These are phyloP conservation scores for Agrochola lychnidis DNA, from an alignment of 2,888 invertebrate genomes.

Conservation along the genomic window DNA sequence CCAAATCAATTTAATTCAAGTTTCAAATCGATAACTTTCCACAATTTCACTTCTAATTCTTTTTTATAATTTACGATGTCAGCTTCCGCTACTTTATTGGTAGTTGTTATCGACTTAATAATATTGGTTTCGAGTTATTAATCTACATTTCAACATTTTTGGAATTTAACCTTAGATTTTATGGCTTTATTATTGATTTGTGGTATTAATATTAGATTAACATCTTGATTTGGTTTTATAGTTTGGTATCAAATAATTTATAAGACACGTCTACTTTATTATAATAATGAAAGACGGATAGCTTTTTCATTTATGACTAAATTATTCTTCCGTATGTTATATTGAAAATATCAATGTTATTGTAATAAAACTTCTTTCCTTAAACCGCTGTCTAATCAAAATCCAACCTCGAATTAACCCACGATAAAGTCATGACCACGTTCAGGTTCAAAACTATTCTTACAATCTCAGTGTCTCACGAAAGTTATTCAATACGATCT, in stretches of 20 bases:
- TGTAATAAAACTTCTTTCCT: neutral
- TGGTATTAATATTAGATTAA: constrained; percentile 43
- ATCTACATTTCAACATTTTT: constrained; percentile 53
- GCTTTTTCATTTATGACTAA: neutral
- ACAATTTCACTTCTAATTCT: constrained; percentile 55
- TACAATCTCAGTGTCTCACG: neutral
- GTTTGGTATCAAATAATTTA: constrained; percentile 7
- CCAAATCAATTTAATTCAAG: constrained; percentile 39
- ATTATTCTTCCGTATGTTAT: neutral
- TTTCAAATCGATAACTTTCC: constrained; percentile 53
- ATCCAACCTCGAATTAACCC: neutral
- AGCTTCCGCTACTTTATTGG: constrained; percentile 60
- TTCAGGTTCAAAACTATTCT: neutral
- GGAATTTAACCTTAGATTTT: constrained; percentile 42
- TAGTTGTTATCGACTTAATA: constrained; percentile 51
- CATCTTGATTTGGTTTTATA: constrained; percentile 50
- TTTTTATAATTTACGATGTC: constrained; percentile 58
- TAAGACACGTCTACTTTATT: constrained; percentile 1
- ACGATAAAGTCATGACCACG: neutral
- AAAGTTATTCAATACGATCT: neutral
- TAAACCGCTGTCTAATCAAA: rapidly evolving
- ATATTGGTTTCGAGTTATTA: constrained; percentile 48
- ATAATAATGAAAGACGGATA: neutral
- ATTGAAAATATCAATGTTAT: neutral
- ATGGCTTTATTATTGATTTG: constrained; percentile 52